phyloP scores from a whole-genome alignment of 1,140 invertebrate genomes.

The Phenacoccus solenopsis region DNA sequence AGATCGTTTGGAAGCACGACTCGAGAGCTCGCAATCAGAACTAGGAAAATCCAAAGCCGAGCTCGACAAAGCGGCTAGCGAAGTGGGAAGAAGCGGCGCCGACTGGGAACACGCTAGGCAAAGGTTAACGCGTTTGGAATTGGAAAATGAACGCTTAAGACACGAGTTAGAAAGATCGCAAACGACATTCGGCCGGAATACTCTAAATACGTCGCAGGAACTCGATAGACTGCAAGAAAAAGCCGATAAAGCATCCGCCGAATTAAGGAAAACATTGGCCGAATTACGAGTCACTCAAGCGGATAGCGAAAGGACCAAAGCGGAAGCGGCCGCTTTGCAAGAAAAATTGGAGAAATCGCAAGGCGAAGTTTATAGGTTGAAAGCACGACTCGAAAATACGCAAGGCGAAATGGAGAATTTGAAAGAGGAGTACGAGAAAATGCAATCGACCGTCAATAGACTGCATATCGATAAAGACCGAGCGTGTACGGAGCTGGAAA shows the following conservation, averaged over 20 bases:
- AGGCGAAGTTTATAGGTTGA: conserved; percentile 84
- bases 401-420: conserved; percentile 85
- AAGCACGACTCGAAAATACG: conserved; percentile 85
- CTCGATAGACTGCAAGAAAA: conserved; percentile 73
- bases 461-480: conserved; percentile 78
- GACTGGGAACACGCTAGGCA: conserved; percentile 85
- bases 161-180: conserved; percentile 73
- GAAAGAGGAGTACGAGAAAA: conserved; percentile 76
- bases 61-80: conserved; percentile 75
- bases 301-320: conserved; percentile 71
- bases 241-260: conserved; percentile 68
- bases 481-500: conserved; percentile 70
- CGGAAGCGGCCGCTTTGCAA: conserved; percentile 70
- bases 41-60: conserved; percentile 87
- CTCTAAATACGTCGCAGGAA: conserved; percentile 44
- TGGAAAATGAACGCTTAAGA: conserved; percentile 78
- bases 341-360: conserved; percentile 88
- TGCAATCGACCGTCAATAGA: conserved; percentile 57
- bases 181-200: conserved; percentile 60
- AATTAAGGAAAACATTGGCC: conserved; percentile 63
- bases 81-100: conserved; percentile 71
- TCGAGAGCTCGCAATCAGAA: conserved; percentile 84
- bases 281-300: conserved; percentile 71
- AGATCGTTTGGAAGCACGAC: conserved; percentile 74
- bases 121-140: conserved; percentile 64